Evolutionary conservation across 64 coral and sea anemone species (phyloP).

Genomic region (Montipora capricornis): DNA sequence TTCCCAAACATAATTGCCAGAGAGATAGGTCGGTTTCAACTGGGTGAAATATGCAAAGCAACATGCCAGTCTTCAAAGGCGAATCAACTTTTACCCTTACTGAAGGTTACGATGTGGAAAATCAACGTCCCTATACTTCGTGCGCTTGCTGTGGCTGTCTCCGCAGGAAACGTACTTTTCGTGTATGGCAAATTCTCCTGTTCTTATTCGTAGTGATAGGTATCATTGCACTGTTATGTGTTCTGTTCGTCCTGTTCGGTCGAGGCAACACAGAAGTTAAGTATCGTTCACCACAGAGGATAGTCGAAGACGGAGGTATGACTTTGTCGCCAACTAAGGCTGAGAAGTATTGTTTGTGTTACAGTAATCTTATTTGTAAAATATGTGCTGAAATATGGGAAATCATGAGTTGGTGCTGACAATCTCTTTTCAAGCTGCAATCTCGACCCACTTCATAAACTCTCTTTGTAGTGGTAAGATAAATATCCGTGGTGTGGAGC

Average conservation of each 20-base stretch:
- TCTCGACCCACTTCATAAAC: too few relatives aligned
- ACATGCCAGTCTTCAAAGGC: background rate
- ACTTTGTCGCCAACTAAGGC: too few relatives aligned
- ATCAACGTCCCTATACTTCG: background rate
- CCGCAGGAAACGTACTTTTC: background rate
- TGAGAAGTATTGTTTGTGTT: too few relatives aligned
- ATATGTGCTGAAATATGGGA: too few relatives aligned
- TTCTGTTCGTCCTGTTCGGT: conserved; percentile 13
- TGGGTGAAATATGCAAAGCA: too few relatives aligned
- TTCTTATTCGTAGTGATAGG: background rate
- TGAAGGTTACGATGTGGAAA: conserved; percentile 17
- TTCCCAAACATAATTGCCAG: too few relatives aligned
- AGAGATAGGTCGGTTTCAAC: background rate
- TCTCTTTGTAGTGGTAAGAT: too few relatives aligned
- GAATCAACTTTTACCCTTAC: background rate
- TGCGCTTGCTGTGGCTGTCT: background rate
- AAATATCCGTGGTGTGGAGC: too few relatives aligned
- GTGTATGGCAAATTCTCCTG: conserved; percentile 26
- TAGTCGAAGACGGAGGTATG: too few relatives aligned
- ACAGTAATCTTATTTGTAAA: too few relatives aligned
- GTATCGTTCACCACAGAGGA: background rate
- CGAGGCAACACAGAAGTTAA: background rate
- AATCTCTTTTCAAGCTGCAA: too few relatives aligned
- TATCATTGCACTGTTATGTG: background rate
- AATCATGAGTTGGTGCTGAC: too few relatives aligned